Percentiles rank a stretch among this genome's conserved stretches.
Evolutionary conservation across 2,797 vertebrate genomes (phyloP).

Genomic region (Gallinago solitaria): DNA sequence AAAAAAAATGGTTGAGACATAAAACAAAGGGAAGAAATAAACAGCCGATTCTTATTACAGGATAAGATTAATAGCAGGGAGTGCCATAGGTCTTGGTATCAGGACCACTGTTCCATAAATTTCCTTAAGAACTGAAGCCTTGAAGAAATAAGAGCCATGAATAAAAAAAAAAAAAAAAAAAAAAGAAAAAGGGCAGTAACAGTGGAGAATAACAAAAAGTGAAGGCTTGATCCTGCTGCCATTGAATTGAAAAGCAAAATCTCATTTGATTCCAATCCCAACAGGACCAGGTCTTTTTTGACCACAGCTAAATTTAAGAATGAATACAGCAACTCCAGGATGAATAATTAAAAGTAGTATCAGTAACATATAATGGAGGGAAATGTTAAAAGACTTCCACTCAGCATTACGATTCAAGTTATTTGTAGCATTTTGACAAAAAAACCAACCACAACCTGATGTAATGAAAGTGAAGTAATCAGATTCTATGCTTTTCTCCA

Average conservation of each 20-base stretch:
- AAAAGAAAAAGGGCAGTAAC: background rate
- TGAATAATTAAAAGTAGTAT: background rate
- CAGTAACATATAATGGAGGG: background rate
- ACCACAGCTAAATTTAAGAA: background rate
- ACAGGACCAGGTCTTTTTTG: background rate
- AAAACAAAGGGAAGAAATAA: slow-evolving; percentile 57
- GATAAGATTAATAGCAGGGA: slow-evolving; percentile 40
- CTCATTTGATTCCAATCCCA: background rate
- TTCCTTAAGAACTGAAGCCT: slow-evolving; percentile 5
- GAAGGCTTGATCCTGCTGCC: background rate
- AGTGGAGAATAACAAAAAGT: background rate
- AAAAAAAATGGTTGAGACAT: background rate
- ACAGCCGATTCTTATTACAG: slow-evolving; percentile 20
- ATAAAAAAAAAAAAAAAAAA: background rate
- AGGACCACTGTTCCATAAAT: slow-evolving; percentile 42
- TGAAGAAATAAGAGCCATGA: background rate
- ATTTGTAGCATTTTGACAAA: background rate
- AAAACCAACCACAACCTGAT: background rate
- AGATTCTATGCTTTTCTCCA: background rate
- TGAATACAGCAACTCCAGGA: background rate
- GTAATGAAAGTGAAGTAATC: background rate
- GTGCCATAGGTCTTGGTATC: slow-evolving; percentile 30
- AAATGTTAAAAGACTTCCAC: background rate
- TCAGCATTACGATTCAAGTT: background rate
- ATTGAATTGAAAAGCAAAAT: background rate